A percentile compares a stretch with the other conserved stretches of the same genome.
These are phyloP conservation scores for Patella pellucida DNA, from an alignment of 2,888 invertebrate genomes.

Conservation along the genomic window DNA sequence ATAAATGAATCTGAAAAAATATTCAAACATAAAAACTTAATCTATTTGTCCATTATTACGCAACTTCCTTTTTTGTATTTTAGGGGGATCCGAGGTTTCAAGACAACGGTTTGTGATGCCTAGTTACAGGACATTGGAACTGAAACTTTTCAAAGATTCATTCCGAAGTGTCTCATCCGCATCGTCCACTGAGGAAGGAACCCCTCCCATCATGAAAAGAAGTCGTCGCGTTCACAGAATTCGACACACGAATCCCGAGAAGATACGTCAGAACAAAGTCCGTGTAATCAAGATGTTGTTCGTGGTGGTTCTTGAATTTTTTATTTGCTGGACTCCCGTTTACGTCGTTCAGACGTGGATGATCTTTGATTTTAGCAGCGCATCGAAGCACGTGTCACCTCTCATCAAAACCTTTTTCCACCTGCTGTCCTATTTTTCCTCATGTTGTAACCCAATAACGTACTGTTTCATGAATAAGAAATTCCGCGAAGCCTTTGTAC, in stretches of 20 bases:
- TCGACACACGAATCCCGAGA: constrained; percentile 80
- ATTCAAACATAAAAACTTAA: too few species aligned
- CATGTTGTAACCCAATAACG: constrained; percentile 89
- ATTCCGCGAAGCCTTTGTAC: constrained; percentile 85
- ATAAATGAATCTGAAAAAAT: too few species aligned
- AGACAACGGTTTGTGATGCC: constrained; percentile 29
- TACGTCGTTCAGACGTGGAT: constrained; percentile 85
- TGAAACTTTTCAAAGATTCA: constrained; percentile 36
- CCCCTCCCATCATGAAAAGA: constrained; percentile 69
- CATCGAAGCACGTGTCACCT: constrained; percentile 64
- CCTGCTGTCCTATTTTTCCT: constrained; percentile 83
- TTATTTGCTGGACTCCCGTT: constrained; percentile 90
- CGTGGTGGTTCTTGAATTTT: constrained; percentile 89
- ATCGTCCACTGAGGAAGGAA: constrained; percentile 33
- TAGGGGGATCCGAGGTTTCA: background rate
- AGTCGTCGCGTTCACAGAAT: constrained; percentile 31
- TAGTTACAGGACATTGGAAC: constrained; percentile 40
- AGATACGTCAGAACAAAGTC: constrained; percentile 78
- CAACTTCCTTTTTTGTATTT: background rate
- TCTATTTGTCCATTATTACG: too few species aligned
- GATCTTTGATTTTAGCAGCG: constrained; percentile 80
- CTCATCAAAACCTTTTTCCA: constrained; percentile 79
- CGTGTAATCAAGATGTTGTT: constrained; percentile 81
- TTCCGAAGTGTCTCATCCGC: constrained; percentile 34
- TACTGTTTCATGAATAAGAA: constrained; percentile 92